Conservation (phyloP, 2,797 vertebrate species). For the Sebastes iracundus region DNA sequence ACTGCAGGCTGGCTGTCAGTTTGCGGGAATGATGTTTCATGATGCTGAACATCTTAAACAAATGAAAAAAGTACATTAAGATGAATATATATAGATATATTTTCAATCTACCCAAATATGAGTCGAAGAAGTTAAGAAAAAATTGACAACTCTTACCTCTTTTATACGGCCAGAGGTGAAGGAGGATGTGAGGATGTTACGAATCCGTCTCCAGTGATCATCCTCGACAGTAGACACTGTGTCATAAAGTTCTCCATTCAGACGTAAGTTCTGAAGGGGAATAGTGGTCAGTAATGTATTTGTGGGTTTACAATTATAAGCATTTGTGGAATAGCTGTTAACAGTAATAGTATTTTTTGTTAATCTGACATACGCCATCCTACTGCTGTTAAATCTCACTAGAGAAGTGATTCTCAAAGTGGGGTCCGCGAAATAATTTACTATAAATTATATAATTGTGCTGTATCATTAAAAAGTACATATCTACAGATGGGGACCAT, state of each 20-base stretch:
- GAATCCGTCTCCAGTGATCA: constrained; percentile 66
- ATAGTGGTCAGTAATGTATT: background rate
- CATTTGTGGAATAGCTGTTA: background rate
- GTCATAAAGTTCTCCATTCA: constrained; percentile 62
- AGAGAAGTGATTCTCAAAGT: too few species aligned
- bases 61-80: background rate
- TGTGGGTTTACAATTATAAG: background rate
- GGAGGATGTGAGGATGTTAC: constrained; percentile 50
- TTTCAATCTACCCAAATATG: background rate
- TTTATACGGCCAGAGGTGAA: constrained; percentile 69
- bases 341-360: background rate
- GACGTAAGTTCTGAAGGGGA: constrained; percentile 20
- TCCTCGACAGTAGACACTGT: constrained; percentile 29
- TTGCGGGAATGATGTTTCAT: constrained; percentile 65
- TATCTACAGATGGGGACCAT: too few species aligned
- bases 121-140: background rate
- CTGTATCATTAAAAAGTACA: too few species aligned
- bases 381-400: too few species aligned
- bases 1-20: constrained; percentile 35
- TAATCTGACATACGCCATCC: too few species aligned
- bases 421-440: too few species aligned
- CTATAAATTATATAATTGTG: too few species aligned
- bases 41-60: constrained; percentile 55
- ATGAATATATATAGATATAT: background rate
- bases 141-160: constrained; percentile 39